phyloP scores from a whole-genome alignment of 2,888 invertebrate species.

The Sphaeridia pumilis region DNA sequence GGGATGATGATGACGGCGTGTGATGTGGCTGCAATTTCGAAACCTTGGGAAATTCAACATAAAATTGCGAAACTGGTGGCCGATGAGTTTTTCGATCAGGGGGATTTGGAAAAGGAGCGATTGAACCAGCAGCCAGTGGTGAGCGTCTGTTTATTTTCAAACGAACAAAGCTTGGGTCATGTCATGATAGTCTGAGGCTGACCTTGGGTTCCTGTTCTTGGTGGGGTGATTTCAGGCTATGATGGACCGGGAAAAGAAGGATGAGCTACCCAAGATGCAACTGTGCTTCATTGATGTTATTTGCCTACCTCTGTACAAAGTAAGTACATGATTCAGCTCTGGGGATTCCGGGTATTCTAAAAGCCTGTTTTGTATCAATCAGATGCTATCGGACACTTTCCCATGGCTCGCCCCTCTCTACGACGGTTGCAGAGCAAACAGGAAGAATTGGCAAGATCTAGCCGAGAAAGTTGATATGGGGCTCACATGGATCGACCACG shows the following conservation, averaged over 20 bases:
- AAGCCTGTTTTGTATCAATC: too few species aligned
- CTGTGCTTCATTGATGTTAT: slow-evolving; percentile 92
- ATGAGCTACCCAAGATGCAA: slow-evolving; percentile 92
- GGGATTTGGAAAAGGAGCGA: slow-evolving; percentile 80
- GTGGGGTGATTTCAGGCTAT: slow-evolving; percentile 55
- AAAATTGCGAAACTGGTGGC: slow-evolving; percentile 85
- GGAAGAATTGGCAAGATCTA: slow-evolving; percentile 80
- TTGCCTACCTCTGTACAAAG: slow-evolving; percentile 79
- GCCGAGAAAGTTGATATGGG: slow-evolving; percentile 93
- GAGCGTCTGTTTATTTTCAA: too few species aligned
- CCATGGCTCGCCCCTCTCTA: slow-evolving; percentile 59
- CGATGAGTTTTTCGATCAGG: slow-evolving; percentile 84
- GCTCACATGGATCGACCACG: slow-evolving; percentile 85
- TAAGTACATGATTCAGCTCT: too few species aligned
- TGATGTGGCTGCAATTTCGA: slow-evolving; percentile 86
- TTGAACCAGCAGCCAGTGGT: slow-evolving; percentile 76
- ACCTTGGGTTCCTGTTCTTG: too few species aligned
- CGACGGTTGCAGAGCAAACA: slow-evolving; percentile 73
- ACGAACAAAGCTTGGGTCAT: too few species aligned
- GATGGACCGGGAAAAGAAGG: slow-evolving; percentile 72
- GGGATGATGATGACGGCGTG: slow-evolving; percentile 99
- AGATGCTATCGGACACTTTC: slow-evolving; percentile 69
- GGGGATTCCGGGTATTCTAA: too few species aligned
- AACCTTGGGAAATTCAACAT: slow-evolving; percentile 92
- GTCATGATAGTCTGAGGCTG: too few species aligned